A percentile compares a stretch with the other conserved stretches of the same genome.
Conservation (phyloP, 2,888 invertebrate genomes). For the Netelia melanura region DNA sequence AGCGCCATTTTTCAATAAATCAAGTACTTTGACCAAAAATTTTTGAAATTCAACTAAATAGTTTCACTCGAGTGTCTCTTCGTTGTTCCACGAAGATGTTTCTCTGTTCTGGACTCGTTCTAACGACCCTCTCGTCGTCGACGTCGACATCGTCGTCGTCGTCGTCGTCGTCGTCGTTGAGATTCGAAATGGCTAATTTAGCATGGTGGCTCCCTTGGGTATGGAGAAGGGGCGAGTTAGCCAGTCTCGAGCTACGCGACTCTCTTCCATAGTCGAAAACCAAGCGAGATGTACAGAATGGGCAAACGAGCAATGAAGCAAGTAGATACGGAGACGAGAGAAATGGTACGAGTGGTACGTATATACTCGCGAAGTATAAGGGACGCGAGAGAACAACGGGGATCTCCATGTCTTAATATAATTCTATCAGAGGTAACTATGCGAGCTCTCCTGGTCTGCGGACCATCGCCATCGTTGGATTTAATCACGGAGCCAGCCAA, state of each 20-base stretch:
- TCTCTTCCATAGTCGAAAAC: slow-evolving; percentile 33
- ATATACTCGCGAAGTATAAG: slow-evolving; percentile 81
- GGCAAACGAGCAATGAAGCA: slow-evolving; percentile 69
- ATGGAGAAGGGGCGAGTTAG: slow-evolving; percentile 65
- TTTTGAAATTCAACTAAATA: slow-evolving; percentile 39
- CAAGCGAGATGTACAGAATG: slow-evolving; percentile 67
- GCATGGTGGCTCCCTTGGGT: slow-evolving; percentile 80
- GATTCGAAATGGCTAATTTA: slow-evolving; percentile 85
- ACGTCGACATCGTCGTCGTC: slow-evolving; percentile 69
- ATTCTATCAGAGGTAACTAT: slow-evolving; percentile 84
- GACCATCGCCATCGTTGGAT: slow-evolving; percentile 80
- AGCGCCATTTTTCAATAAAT: too few relatives aligned
- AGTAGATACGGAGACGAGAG: slow-evolving; percentile 52
- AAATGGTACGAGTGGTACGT: slow-evolving; percentile 75
- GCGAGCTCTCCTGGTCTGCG: slow-evolving; percentile 79
- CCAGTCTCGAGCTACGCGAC: slow-evolving; percentile 20
- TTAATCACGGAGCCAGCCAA: slow-evolving; percentile 83
- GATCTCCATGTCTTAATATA: slow-evolving; percentile 83
- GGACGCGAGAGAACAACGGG: slow-evolving; percentile 84
- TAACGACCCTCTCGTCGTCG: slow-evolving; percentile 73
- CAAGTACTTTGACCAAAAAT: neutral
- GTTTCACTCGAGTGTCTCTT: slow-evolving; percentile 57
- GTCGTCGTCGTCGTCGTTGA: slow-evolving; percentile 75
- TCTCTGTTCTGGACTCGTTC: slow-evolving; percentile 66
- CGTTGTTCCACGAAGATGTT: slow-evolving; percentile 48